Conservation (phyloP, 2,888 invertebrate genomes). For the Melieria omissa region DNA sequence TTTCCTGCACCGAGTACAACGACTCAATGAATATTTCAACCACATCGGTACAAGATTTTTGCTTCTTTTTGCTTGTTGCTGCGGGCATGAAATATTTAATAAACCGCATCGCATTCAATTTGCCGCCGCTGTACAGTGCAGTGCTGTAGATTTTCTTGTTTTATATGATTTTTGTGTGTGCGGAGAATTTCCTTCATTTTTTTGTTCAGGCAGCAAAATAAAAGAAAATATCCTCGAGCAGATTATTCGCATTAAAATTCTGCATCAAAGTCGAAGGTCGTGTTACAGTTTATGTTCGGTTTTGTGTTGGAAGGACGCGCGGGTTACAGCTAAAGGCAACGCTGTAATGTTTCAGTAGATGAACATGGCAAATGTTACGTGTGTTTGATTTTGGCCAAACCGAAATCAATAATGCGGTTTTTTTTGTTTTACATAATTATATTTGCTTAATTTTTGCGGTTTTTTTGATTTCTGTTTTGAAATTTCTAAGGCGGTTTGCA, state of each 20-base stretch:
- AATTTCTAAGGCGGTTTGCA: too few species aligned
- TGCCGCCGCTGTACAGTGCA: neutral
- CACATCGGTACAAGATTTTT: neutral
- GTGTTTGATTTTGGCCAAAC: too few species aligned
- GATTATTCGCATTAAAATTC: slow-evolving; percentile 24
- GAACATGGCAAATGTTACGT: too few species aligned
- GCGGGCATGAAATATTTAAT: slow-evolving; percentile 33
- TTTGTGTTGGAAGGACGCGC: too few species aligned
- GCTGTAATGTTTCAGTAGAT: too few species aligned
- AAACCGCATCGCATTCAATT: slow-evolving; percentile 32
- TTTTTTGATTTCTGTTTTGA: too few species aligned
- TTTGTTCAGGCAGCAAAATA: neutral
- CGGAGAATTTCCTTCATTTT: slow-evolving; percentile 6
- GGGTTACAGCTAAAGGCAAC: too few species aligned
- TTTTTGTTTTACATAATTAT: too few species aligned
- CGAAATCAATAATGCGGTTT: too few species aligned
- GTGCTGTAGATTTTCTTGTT: neutral
- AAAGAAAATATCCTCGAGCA: slow-evolving; percentile 30
- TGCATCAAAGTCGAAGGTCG: slow-evolving; percentile 32
- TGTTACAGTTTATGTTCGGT: slow-evolving; percentile 13
- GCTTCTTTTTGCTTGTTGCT: slow-evolving; percentile 11
- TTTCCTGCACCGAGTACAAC: too few species aligned
- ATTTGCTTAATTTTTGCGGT: too few species aligned
- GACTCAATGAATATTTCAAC: too few species aligned
- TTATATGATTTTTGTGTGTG: neutral